Evolutionary conservation across 2,113 vertebrate genomes (phyloP).

Genomic region (Morone chrysops): DNA sequence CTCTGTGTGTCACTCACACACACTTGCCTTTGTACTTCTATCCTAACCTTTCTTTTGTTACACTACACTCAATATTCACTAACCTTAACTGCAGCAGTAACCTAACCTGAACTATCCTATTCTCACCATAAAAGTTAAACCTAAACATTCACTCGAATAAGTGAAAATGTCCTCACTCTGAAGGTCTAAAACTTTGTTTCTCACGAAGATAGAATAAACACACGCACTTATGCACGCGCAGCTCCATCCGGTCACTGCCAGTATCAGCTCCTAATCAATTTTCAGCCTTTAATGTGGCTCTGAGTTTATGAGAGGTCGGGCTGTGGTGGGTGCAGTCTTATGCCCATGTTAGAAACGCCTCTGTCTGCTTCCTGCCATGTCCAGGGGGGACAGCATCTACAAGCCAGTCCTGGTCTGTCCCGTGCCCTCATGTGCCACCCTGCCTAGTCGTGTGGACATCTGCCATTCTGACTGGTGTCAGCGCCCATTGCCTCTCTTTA

Average conservation of each 20-base stretch:
- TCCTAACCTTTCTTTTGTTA: conserved; percentile 1
- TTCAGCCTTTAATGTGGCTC: conserved; percentile 61
- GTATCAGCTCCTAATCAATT: conserved; percentile 59
- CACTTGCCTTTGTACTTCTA: not conserved
- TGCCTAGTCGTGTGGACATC: conserved; percentile 83
- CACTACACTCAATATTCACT: not conserved
- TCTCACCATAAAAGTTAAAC: not conserved
- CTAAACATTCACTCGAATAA: not conserved
- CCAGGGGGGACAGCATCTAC: conserved; percentile 70
- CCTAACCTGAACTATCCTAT: not conserved
- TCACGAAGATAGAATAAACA: conserved; percentile 6
- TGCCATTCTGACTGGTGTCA: conserved; percentile 85
- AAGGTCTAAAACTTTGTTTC: not conserved
- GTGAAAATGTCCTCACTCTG: not conserved
- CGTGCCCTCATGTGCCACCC: conserved; percentile 75
- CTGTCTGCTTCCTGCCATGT: conserved; percentile 75
- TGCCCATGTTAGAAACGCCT: conserved; percentile 67
- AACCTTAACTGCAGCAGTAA: not conserved
- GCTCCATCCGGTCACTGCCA: conserved; percentile 32
- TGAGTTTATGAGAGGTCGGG: conserved; percentile 47
- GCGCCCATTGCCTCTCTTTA: conserved; percentile 64
- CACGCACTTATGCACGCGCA: not conserved
- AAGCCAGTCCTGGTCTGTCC: conserved; percentile 63
- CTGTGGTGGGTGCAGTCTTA: conserved; percentile 44
- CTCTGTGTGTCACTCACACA: conserved; percentile 14